Conservation (phyloP, 2,888 invertebrate genomes). For the Buathra laborator region DNA sequence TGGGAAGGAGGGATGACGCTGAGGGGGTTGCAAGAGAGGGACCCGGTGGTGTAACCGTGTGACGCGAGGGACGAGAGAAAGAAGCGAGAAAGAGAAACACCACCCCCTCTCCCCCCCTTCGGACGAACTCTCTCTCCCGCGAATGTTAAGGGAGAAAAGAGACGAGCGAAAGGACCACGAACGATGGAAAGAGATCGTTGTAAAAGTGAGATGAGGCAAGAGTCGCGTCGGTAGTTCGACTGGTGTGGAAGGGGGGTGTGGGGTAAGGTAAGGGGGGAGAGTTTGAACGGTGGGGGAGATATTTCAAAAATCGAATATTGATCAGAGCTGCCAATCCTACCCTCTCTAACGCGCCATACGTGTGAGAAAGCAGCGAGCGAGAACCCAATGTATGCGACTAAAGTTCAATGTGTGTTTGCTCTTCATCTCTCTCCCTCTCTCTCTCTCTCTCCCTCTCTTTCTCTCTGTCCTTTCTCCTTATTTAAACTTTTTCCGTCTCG, state of each 20-base stretch:
- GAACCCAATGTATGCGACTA: conserved; percentile 57
- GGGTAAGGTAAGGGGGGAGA: conserved; percentile 73
- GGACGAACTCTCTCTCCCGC: conserved; percentile 47
- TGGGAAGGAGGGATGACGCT: conserved; percentile 51
- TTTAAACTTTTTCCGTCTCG: conserved; percentile 35
- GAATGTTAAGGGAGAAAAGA: conserved; percentile 59
- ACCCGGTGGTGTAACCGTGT: conserved; percentile 55
- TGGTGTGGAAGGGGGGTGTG: conserved; percentile 71
- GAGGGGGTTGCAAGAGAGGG: conserved; percentile 34
- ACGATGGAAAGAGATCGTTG: conserved; percentile 51
- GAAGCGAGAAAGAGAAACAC: conserved; percentile 37
- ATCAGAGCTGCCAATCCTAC: conserved; percentile 84
- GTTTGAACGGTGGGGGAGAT: conserved; percentile 78
- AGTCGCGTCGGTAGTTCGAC: conserved; percentile 62
- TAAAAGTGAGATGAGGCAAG: conserved; percentile 63
- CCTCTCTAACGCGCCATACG: conserved; percentile 78
- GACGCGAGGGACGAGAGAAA: conserved; percentile 51
- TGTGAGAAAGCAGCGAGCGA: conserved; percentile 54
- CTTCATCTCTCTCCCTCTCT: conserved; percentile 62
- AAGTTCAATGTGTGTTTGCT: conserved; percentile 67
- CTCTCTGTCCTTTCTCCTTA: conserved; percentile 48
- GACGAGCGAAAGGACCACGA: conserved; percentile 49
- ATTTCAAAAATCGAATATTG: conserved; percentile 85
- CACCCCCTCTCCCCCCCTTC: not conserved
- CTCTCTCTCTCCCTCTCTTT: not conserved